These are phyloP conservation scores for Penaeus chinensis DNA, from an alignment of 1,140 invertebrate species.

Conservation along the genomic window DNA sequence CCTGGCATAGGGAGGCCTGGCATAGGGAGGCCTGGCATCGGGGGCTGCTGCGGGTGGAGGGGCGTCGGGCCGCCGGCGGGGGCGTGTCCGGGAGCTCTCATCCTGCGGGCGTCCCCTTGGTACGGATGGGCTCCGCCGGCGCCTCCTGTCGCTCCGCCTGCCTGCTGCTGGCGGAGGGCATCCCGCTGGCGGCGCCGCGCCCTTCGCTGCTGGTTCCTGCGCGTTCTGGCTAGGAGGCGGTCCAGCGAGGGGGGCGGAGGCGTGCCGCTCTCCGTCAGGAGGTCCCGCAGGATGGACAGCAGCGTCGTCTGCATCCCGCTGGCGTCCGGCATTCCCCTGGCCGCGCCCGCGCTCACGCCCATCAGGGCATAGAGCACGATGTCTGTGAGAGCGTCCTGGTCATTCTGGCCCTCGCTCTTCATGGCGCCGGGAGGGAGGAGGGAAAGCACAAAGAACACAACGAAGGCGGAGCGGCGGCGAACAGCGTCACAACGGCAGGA, in stretches of 20 bases:
- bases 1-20: too few species aligned
- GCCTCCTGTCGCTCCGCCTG: neutral
- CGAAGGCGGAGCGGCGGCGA: too few species aligned
- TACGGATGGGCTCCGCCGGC: too few species aligned
- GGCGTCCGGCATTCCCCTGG: neutral
- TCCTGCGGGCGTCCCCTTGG: too few species aligned
- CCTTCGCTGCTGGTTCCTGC: slow-evolving; percentile 24
- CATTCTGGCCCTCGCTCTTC: neutral
- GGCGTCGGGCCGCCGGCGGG: too few species aligned
- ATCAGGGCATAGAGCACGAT: slow-evolving; percentile 30
- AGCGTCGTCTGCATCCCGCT: slow-evolving; percentile 30
- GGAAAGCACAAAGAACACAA: too few species aligned
- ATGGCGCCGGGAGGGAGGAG: neutral
- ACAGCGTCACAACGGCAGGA: too few species aligned
- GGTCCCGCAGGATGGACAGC: slow-evolving; percentile 28
- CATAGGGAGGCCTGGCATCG: too few species aligned
- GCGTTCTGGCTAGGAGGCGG: slow-evolving; percentile 11
- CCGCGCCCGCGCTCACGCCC: slow-evolving; percentile 21
- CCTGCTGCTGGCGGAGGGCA: neutral
- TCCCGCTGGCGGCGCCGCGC: slow-evolving; percentile 38
- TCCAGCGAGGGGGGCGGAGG: slow-evolving; percentile 19
- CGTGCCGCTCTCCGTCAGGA: slow-evolving; percentile 38
- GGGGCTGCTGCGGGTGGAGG: too few species aligned
- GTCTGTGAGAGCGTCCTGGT: slow-evolving; percentile 24
- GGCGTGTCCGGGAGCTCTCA: too few species aligned